A percentile compares a stretch with the other conserved stretches of the same genome.
These are phyloP conservation scores for Thrips palmi DNA, from an alignment of 1,140 invertebrate species.

Conservation along the genomic window DNA sequence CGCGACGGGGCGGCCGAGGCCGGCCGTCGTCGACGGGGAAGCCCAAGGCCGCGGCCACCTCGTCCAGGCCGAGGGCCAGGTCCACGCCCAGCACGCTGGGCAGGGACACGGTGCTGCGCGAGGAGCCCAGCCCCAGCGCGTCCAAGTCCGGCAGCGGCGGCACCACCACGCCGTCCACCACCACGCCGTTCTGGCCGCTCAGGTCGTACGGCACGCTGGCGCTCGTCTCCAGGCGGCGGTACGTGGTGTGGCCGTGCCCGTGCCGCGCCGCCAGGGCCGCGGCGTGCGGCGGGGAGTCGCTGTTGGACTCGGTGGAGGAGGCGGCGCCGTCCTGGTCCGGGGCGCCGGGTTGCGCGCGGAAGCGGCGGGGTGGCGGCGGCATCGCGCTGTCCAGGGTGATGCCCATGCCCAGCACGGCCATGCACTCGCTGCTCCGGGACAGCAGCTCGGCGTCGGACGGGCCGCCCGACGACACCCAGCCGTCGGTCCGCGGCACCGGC, in stretches of 20 bases:
- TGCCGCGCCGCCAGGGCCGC: too few species aligned
- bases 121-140: constrained; percentile 35
- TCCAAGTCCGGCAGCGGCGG: too few species aligned
- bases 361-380: constrained; percentile 26
- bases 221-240: constrained; percentile 31
- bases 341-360: too few species aligned
- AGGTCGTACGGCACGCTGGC: constrained; percentile 36
- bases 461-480: too few species aligned
- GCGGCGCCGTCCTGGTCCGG: constrained; percentile 4
- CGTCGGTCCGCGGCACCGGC: too few species aligned
- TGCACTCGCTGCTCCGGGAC: too few species aligned
- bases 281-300: constrained; percentile 23
- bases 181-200: constrained; percentile 16
- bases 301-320: constrained; percentile 28
- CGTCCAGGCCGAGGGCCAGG: constrained; percentile 28
- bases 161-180: constrained; percentile 5
- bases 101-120: constrained; percentile 36
- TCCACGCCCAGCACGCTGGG: constrained; percentile 13
- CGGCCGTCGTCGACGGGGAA: constrained; percentile 12
- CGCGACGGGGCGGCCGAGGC: background rate
- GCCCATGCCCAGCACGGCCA: too few species aligned
- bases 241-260: constrained; percentile 20
- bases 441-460: too few species aligned
- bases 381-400: constrained; percentile 5
- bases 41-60: too few species aligned